Evolutionary conservation across 2,113 vertebrate genomes (phyloP).

Genomic region (Periophthalmodon schlosseri): DNA sequence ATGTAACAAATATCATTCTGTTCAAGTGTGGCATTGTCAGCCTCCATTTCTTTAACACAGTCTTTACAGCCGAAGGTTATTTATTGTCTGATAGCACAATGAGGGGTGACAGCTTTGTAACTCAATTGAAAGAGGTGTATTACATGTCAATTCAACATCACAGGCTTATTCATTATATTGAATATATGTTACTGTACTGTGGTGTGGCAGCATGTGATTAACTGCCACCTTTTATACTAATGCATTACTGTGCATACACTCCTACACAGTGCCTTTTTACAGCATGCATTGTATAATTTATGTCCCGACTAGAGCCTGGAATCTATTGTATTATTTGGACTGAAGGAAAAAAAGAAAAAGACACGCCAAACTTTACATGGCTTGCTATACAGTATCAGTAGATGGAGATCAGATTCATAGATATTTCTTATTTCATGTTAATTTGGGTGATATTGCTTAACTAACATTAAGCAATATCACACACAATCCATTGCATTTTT

Average conservation of each 20-base stretch:
- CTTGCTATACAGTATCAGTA: neutral
- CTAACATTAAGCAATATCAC: neutral
- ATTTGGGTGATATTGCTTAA: neutral
- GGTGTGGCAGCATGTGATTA: conserved; percentile 45
- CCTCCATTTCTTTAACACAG: conserved; percentile 44
- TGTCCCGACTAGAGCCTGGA: conserved; percentile 2
- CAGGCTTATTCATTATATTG: conserved; percentile 42
- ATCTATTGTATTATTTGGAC: conserved; percentile 27
- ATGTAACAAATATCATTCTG: conserved; percentile 42
- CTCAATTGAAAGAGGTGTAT: conserved; percentile 47
- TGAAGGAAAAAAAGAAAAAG: conserved; percentile 1
- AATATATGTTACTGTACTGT: conserved; percentile 32
- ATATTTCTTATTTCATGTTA: no score
- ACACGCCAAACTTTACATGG: neutral
- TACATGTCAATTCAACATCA: conserved; percentile 51
- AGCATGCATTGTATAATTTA: conserved; percentile 48
- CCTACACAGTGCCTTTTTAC: conserved; percentile 51
- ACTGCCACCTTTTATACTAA: conserved; percentile 61
- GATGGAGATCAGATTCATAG: no score
- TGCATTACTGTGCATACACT: conserved; percentile 33
- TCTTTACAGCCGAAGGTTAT: conserved; percentile 33
- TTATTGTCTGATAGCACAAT: conserved; percentile 45
- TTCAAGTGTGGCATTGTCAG: conserved; percentile 32
- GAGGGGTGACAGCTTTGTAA: conserved; percentile 42
- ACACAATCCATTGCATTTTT: neutral